Evolutionary conservation across 2,797 vertebrate species (phyloP).

Genomic region (Halcyon leucocephala): DNA sequence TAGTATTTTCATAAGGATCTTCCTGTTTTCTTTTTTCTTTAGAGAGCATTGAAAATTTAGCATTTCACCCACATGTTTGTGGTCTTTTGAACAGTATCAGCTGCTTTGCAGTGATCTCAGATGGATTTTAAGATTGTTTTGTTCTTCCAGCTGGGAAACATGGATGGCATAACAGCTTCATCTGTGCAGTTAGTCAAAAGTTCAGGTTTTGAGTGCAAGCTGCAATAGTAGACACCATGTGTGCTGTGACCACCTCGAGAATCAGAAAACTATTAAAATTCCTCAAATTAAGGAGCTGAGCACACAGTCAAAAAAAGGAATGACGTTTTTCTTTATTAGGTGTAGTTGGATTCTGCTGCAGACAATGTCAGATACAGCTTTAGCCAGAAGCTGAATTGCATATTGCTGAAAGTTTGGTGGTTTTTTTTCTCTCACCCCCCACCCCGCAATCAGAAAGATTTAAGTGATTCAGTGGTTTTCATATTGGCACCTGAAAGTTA

Average conservation of each 20-base stretch:
- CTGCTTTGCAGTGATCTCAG: conserved; percentile 59
- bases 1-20: conserved; percentile 64
- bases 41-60: conserved; percentile 49
- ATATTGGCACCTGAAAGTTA: background rate
- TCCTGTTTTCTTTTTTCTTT: conserved; percentile 67
- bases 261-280: background rate
- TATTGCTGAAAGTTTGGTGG: background rate
- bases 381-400: background rate
- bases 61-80: conserved; percentile 58
- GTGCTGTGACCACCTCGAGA: background rate
- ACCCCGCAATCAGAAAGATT: background rate
- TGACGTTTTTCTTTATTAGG: background rate
- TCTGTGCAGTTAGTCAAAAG: background rate
- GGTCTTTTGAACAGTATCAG: conserved; percentile 52
- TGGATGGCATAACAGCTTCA: conserved; percentile 1
- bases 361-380: background rate
- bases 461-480: background rate
- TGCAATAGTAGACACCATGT: background rate
- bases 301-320: background rate
- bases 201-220: background rate
- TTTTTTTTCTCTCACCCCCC: fast-evolving
- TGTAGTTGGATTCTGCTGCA: background rate
- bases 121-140: conserved; percentile 41
- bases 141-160: background rate
- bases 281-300: background rate